These are phyloP conservation scores for Hyaena hyaena DNA, from an alignment of 2,113 vertebrate species.

Conservation along the genomic window DNA sequence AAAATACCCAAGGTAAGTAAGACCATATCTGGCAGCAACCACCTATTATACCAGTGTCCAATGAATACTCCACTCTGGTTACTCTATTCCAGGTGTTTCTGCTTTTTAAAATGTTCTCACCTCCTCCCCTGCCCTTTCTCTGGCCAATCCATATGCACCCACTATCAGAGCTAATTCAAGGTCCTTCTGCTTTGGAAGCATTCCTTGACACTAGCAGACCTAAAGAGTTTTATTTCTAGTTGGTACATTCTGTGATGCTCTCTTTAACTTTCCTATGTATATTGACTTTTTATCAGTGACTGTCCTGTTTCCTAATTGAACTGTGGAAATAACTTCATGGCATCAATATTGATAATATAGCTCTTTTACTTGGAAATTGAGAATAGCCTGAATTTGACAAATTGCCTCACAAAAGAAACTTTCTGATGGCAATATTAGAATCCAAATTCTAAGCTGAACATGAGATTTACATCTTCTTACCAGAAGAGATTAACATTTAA, in stretches of 20 bases:
- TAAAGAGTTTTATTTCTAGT: neutral
- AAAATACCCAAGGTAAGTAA: neutral
- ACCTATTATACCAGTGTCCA: neutral
- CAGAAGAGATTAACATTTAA: neutral
- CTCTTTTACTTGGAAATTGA: neutral
- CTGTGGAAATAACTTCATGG: neutral
- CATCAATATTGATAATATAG: neutral
- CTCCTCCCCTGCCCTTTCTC: neutral
- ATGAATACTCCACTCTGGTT: neutral
- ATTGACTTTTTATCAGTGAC: neutral
- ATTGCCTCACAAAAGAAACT: neutral
- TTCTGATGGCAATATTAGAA: neutral
- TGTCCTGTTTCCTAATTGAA: neutral
- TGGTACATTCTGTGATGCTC: neutral
- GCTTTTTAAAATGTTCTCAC: neutral
- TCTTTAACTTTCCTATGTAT: neutral
- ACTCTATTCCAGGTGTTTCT: neutral
- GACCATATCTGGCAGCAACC: neutral
- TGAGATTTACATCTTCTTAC: neutral
- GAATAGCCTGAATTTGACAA: neutral
- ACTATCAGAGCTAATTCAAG: neutral
- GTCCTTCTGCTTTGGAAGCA: neutral
- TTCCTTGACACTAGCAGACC: neutral
- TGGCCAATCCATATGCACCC: neutral
- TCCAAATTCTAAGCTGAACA: neutral